Conservation (phyloP, 1,140 invertebrate species). For the Musca vetustissima region DNA sequence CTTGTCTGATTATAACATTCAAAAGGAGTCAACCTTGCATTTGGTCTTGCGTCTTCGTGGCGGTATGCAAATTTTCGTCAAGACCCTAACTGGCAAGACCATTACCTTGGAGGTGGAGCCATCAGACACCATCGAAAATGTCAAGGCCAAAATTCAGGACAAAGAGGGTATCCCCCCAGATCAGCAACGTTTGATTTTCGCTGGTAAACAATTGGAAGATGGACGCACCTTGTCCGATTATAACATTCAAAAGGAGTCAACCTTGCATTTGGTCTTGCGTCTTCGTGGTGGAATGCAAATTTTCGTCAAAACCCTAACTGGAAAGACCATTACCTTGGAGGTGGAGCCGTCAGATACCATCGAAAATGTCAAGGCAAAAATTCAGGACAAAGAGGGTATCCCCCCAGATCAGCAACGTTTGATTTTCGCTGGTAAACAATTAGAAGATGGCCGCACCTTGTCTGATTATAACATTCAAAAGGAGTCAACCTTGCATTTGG, state of each 20-base stretch:
- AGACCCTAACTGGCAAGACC: constrained; percentile 89
- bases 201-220: constrained; percentile 69
- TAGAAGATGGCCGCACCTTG: constrained; percentile 77
- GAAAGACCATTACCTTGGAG: constrained; percentile 80
- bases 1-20: constrained; percentile 86
- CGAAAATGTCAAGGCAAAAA: constrained; percentile 80
- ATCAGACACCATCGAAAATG: constrained; percentile 74
- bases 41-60: constrained; percentile 87
- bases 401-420: constrained; percentile 73
- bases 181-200: constrained; percentile 61
- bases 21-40: constrained; percentile 88
- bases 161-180: constrained; percentile 67
- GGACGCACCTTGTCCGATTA: constrained; percentile 61
- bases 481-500: constrained; percentile 87
- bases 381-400: constrained; percentile 72
- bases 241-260: constrained; percentile 66
- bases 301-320: constrained; percentile 79
- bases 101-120: constrained; percentile 80
- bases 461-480: constrained; percentile 84
- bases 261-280: constrained; percentile 67
- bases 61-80: constrained; percentile 95
- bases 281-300: constrained; percentile 68
- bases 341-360: constrained; percentile 78
- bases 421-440: constrained; percentile 75
- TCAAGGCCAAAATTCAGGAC: constrained; percentile 75